A percentile compares a stretch with the other conserved stretches of the same genome.
Evolutionary conservation across 2,797 vertebrate species (phyloP).

Genomic region (Furcifer pardalis): DNA sequence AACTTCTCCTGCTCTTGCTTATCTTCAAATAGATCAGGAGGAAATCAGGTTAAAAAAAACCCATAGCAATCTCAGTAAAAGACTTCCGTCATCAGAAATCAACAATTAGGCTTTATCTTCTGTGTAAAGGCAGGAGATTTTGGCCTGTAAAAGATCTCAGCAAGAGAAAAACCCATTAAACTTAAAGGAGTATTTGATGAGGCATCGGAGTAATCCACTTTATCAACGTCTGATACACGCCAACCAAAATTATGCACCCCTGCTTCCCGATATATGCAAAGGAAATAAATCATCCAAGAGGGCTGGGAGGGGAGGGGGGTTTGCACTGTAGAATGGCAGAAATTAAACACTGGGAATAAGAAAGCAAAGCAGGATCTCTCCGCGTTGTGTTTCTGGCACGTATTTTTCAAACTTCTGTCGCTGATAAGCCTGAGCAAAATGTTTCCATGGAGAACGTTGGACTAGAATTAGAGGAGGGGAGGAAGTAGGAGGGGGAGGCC

Average conservation of each 20-base stretch:
- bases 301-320: no score
- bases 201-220: constrained; percentile 14
- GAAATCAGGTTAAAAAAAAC: constrained; percentile 1
- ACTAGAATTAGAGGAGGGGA: background rate
- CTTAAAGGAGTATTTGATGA: constrained; percentile 29
- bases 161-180: constrained; percentile 24
- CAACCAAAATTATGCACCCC: background rate
- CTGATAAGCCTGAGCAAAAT: background rate
- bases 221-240: constrained; percentile 7
- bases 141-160: constrained; percentile 10
- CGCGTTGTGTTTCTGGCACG: background rate
- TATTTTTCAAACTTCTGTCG: background rate
- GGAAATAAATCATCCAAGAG: constrained; percentile 14
- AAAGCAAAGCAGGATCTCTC: background rate
- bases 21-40: background rate
- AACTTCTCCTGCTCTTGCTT: background rate
- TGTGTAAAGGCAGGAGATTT: constrained; percentile 1
- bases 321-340: no score
- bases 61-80: background rate
- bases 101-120: constrained; percentile 29
- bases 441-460: background rate
- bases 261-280: background rate
- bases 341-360: background rate
- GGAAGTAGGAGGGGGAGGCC: background rate
- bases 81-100: constrained; percentile 1